These are phyloP conservation scores for Sericinus montela DNA, from an alignment of 2,888 invertebrate genomes.

Conservation along the genomic window DNA sequence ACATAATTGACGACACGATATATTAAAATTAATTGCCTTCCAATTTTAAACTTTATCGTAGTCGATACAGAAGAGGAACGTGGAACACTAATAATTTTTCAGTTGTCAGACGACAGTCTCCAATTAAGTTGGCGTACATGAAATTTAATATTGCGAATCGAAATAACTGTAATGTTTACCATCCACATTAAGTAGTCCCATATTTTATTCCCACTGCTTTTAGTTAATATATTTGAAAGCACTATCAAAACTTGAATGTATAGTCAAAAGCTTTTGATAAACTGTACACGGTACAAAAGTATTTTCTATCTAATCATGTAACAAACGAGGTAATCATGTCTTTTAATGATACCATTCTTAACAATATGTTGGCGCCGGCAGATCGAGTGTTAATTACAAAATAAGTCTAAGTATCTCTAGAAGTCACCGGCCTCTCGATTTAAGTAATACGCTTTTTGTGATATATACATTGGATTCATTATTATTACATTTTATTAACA, in stretches of 20 bases:
- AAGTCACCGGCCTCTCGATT: slow-evolving; percentile 43
- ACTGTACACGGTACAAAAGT: too few relatives aligned
- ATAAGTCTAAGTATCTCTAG: slow-evolving; percentile 44
- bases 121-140: slow-evolving; percentile 47
- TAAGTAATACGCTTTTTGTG: not conserved
- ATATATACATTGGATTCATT: too few relatives aligned
- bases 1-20: slow-evolving; percentile 2
- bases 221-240: too few relatives aligned
- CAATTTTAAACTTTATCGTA: slow-evolving; percentile 24
- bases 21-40: slow-evolving; percentile 4
- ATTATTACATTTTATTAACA: too few relatives aligned
- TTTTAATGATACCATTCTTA: slow-evolving; percentile 21
- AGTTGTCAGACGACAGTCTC: slow-evolving; percentile 39
- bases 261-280: too few relatives aligned
- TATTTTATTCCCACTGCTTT: too few relatives aligned
- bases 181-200: too few relatives aligned
- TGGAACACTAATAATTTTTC: slow-evolving; percentile 29
- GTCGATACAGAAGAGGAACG: slow-evolving; percentile 9
- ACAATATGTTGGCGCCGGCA: slow-evolving; percentile 15
- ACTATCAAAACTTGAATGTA: too few relatives aligned
- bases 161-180: too few relatives aligned
- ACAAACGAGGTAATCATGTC: slow-evolving; percentile 31
- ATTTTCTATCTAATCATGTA: slow-evolving; percentile 35
- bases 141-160: slow-evolving; percentile 44
- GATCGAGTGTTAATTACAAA: slow-evolving; percentile 57